A percentile compares a stretch with the other conserved stretches of the same genome.
Evolutionary conservation across 2,888 invertebrate genomes (phyloP).

Genomic region (Dexiosoma caninum): DNA sequence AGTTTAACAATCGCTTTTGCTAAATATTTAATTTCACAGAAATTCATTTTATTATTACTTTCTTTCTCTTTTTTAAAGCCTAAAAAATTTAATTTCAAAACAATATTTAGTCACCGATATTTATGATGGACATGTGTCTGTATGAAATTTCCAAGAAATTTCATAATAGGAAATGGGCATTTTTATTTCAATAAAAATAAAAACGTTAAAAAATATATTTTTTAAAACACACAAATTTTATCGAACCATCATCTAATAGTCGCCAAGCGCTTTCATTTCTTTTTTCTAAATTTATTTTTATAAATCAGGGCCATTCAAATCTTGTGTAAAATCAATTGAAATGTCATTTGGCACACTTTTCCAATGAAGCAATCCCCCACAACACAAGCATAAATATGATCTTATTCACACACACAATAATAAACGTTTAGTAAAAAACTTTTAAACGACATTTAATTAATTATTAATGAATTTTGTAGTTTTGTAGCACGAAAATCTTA

Average conservation of each 20-base stretch:
- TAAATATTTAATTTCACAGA: too few relatives aligned
- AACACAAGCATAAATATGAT: background rate
- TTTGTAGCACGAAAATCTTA: slow-evolving; percentile 36
- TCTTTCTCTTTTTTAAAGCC: too few relatives aligned
- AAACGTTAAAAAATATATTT: background rate
- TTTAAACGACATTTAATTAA: slow-evolving; percentile 36
- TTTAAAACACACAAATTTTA: background rate
- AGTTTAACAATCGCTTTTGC: too few relatives aligned
- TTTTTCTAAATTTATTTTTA: slow-evolving; percentile 39
- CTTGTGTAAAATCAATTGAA: slow-evolving; percentile 57
- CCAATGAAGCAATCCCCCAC: slow-evolving; percentile 19
- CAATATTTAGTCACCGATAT: too few relatives aligned
- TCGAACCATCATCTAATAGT: background rate
- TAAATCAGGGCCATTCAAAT: slow-evolving; percentile 52
- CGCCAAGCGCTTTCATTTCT: background rate
- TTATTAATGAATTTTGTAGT: slow-evolving; percentile 51
- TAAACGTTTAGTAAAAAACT: background rate
- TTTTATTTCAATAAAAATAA: too few relatives aligned
- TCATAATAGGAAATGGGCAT: too few relatives aligned
- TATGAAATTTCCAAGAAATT: too few relatives aligned
- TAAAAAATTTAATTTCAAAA: too few relatives aligned
- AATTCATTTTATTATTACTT: too few relatives aligned
- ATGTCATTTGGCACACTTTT: slow-evolving; percentile 62
- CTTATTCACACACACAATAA: background rate
- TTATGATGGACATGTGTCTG: too few relatives aligned